Percentiles rank a stretch among this genome's conserved stretches.
Conservation (phyloP, 2,113 vertebrate species). For the Takifugu bimaculatus region DNA sequence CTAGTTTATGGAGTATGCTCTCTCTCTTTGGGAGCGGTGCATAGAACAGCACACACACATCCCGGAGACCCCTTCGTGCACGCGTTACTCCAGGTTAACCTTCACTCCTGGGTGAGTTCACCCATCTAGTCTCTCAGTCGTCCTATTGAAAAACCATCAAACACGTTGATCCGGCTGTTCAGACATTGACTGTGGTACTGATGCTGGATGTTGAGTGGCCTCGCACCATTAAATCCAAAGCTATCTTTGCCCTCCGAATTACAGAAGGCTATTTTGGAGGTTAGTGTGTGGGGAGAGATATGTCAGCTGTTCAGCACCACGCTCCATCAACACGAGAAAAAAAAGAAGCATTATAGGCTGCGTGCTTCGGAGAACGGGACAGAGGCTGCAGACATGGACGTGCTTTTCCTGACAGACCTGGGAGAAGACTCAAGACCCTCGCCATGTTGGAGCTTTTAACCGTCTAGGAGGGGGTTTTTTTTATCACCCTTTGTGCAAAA, state of each 20-base stretch:
- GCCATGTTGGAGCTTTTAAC: conserved; percentile 33
- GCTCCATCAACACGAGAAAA: conserved; percentile 54
- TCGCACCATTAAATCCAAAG: conserved; percentile 40
- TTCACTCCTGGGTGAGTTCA: not conserved
- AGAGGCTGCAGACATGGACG: conserved; percentile 34
- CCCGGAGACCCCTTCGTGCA: too few species aligned
- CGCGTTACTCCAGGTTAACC: too few species aligned
- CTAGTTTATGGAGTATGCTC: too few species aligned
- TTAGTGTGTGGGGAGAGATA: conserved; percentile 68
- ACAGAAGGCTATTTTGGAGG: conserved; percentile 75
- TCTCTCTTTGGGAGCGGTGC: not conserved
- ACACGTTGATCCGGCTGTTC: not conserved
- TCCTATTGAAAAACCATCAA: conserved; percentile 34
- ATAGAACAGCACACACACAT: not conserved
- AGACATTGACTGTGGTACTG: conserved; percentile 18
- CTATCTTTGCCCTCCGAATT: conserved; percentile 70
- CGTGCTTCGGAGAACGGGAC: conserved; percentile 47
- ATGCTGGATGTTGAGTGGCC: conserved; percentile 33
- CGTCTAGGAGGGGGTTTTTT: not conserved
- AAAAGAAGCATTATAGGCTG: conserved; percentile 41
- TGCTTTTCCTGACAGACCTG: conserved; percentile 46
- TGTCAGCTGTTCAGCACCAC: conserved; percentile 76
- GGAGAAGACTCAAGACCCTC: conserved; percentile 15
- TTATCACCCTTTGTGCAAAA: conserved; percentile 5
- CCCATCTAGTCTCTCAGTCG: not conserved